Evolutionary conservation across 2,888 invertebrate species (phyloP), one percentile per base, ranked within the genome.

Genomic region (Blera fallax): DNA sequence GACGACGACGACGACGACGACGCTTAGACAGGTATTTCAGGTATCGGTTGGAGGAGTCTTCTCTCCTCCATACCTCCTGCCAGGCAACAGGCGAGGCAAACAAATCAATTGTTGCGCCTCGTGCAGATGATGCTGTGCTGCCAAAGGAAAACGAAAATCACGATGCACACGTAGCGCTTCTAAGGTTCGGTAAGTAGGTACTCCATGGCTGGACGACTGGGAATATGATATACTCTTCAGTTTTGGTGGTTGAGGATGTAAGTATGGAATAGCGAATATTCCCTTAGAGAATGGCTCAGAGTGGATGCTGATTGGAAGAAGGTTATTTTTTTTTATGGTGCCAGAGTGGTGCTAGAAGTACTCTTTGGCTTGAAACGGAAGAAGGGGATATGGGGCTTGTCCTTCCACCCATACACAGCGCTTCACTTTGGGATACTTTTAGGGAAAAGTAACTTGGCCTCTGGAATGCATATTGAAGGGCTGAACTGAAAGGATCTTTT

Each of bases 11-110:
- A 37, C 40, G 16, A 67, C 54, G 54, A 65, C 34, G 79, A 73
- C 67, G 79, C 73, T 78, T 27, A 24, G 73, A 84, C 83, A 74
- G 83, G 83, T 84, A 84, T 84, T 84, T 84, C 83, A 74, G 83
- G 83, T 84, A 84, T 79, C 60, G 21, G 43, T 29, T 37, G 29
- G 56, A 45, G 65, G 60, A 62, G 67, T 48, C 45, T 48, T 69
- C 21, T 34, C 65, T 80, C 58, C 24, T 8, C 16, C 21, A 50
- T 48, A 48, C 48, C 45, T 29, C 43, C n/a, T 58, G 24, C 34
- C 10, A 34, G 32, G 8, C 32, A 56, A 6, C 18, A 43, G 10
- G 27, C 24, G 58, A 37, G 67, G 52, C 24, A 45, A 81, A 81
- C 81, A 60, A 81, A 80, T 80, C 80, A 80, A 80, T 80, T 74